phyloP scores from a whole-genome alignment of 1,140 invertebrate species.

The Drosophila bocki region DNA sequence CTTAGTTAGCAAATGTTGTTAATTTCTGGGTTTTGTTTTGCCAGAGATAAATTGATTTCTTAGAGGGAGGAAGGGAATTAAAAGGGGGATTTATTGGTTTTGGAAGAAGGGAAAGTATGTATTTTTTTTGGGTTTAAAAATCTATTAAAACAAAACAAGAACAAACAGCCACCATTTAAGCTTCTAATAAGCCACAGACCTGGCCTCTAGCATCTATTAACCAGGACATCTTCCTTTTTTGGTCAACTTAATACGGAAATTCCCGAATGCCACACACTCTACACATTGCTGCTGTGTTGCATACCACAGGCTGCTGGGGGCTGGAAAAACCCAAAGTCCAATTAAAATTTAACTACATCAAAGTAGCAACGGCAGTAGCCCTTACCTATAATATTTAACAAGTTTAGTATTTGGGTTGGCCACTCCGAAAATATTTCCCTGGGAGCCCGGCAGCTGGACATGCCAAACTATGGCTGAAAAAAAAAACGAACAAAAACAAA shows the following conservation, averaged over 20 bases:
- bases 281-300: constrained; percentile 20
- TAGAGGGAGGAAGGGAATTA: constrained; percentile 12
- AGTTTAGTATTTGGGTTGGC: constrained; percentile 75
- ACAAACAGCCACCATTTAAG: neutral
- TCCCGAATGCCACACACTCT: constrained; percentile 50
- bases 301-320: neutral
- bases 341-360: constrained; percentile 85
- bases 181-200: neutral
- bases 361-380: constrained; percentile 75
- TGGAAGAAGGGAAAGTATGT: too few species aligned
- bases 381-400: constrained; percentile 71
- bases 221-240: constrained; percentile 1
- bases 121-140: too few species aligned
- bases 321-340: constrained; percentile 80
- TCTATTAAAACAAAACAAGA: too few species aligned
- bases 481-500: constrained; percentile 8
- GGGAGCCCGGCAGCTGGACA: constrained; percentile 78
- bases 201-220: neutral
- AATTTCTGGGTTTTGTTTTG: constrained; percentile 53
- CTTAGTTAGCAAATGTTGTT: constrained; percentile 82
- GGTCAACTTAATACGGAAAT: constrained; percentile 42
- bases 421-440: constrained; percentile 34
- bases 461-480: constrained; percentile 60
- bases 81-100: constrained; percentile 9
- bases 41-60: constrained; percentile 32